These are phyloP conservation scores for Heliopora coerulea DNA, from an alignment of 92 coral and sea anemone species.

Conservation along the genomic window DNA sequence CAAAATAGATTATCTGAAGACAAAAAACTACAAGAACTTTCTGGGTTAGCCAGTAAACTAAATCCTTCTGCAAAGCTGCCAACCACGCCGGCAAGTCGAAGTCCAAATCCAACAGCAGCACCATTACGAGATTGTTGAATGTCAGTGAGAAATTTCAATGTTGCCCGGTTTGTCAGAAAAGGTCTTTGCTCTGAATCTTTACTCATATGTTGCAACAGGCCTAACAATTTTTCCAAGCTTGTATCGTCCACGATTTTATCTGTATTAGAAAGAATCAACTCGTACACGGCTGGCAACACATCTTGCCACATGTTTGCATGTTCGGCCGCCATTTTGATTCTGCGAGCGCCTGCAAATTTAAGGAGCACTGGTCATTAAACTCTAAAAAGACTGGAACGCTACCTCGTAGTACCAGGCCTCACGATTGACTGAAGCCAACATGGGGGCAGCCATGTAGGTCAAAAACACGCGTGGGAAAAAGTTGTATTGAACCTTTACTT, in stretches of 20 bases:
- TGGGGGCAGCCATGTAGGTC: too few relatives aligned
- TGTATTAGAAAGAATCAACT: slow-evolving; percentile 60
- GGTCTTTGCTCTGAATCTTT: slow-evolving; percentile 37
- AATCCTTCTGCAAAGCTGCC: slow-evolving; percentile 48
- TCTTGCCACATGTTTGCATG: not conserved
- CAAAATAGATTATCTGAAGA: slow-evolving; percentile 28
- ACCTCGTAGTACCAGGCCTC: too few relatives aligned
- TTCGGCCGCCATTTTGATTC: not conserved
- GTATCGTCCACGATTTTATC: slow-evolving; percentile 91
- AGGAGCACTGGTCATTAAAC: too few relatives aligned
- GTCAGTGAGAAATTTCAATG: slow-evolving; percentile 54
- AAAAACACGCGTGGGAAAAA: too few relatives aligned
- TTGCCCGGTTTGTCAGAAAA: slow-evolving; percentile 29
- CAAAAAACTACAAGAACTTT: slow-evolving; percentile 35
- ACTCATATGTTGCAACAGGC: slow-evolving; percentile 59
- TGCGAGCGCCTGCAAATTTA: too few relatives aligned
- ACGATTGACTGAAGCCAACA: too few relatives aligned
- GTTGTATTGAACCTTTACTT: too few relatives aligned
- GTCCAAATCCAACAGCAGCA: slow-evolving; percentile 59
- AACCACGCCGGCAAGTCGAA: slow-evolving; percentile 69
- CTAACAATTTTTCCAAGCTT: slow-evolving; percentile 79
- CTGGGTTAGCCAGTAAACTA: slow-evolving; percentile 13
- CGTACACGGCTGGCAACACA: slow-evolving; percentile 60
- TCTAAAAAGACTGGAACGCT: too few relatives aligned
- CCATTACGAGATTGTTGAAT: slow-evolving; percentile 36